These are phyloP conservation scores for Gastrophryne carolinensis DNA, from an alignment of 2,797 vertebrate genomes.

Conservation along the genomic window DNA sequence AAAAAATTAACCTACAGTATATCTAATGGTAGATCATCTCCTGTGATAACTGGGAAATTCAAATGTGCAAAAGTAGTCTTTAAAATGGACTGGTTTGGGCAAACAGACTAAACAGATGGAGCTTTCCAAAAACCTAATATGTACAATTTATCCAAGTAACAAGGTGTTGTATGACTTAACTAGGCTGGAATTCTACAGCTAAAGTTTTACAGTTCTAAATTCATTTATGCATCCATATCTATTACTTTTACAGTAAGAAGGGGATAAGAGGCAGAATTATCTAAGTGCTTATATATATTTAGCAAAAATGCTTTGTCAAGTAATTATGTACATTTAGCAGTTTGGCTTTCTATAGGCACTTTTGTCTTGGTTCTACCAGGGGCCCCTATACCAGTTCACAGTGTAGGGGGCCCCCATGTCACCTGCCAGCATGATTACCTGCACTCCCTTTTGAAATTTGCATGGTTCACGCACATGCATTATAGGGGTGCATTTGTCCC, in stretches of 20 bases:
- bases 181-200: neutral
- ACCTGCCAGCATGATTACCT: too few relatives aligned
- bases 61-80: neutral
- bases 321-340: neutral
- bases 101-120: constrained; percentile 5
- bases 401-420: too few relatives aligned
- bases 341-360: too few relatives aligned
- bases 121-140: neutral
- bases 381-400: too few relatives aligned
- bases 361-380: too few relatives aligned
- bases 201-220: neutral
- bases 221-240: neutral
- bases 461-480: too few relatives aligned
- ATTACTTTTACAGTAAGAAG: neutral
- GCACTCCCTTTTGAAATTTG: too few relatives aligned
- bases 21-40: neutral
- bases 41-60: neutral
- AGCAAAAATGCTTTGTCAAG: neutral
- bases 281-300: neutral
- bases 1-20: too few relatives aligned
- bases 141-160: neutral
- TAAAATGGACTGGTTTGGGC: neutral
- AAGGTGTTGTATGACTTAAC: neutral
- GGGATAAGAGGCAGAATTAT: neutral
- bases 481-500: too few relatives aligned